Conservation (phyloP, 2,797 vertebrate species). For the Danio choprae region DNA sequence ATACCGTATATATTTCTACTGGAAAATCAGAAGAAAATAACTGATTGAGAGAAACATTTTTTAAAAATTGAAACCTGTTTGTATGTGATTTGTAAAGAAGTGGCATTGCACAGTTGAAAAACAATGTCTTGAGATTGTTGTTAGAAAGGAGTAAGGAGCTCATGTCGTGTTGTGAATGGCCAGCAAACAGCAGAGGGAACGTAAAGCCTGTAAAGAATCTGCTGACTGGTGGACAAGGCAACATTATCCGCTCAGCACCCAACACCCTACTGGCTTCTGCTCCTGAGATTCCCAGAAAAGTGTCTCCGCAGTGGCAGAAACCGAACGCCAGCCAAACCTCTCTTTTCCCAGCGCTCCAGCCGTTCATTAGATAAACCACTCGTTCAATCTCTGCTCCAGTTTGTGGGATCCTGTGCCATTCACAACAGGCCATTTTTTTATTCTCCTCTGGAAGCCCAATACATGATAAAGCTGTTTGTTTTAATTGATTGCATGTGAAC, state of each 20-base stretch:
- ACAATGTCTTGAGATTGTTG: neutral
- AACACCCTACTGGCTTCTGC: constrained; percentile 57
- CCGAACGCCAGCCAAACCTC: constrained; percentile 48
- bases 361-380: constrained; percentile 47
- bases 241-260: constrained; percentile 66
- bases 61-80: neutral
- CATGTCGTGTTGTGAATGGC: constrained; percentile 8
- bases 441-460: constrained; percentile 1
- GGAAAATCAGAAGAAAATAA: neutral
- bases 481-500: neutral
- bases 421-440: constrained; percentile 11
- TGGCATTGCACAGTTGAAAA: neutral
- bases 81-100: neutral
- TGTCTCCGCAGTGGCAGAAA: constrained; percentile 48
- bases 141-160: neutral
- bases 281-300: constrained; percentile 57
- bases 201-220: constrained; percentile 71
- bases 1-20: neutral
- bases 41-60: no score
- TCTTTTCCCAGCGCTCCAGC: constrained; percentile 54
- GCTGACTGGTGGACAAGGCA: constrained; percentile 72
- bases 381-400: constrained; percentile 36
- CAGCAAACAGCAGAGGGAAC: constrained; percentile 54
- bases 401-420: constrained; percentile 18
- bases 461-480: constrained; percentile 1